Conservation (phyloP, 2,888 invertebrate species). For the Drosophila subquinaria region DNA sequence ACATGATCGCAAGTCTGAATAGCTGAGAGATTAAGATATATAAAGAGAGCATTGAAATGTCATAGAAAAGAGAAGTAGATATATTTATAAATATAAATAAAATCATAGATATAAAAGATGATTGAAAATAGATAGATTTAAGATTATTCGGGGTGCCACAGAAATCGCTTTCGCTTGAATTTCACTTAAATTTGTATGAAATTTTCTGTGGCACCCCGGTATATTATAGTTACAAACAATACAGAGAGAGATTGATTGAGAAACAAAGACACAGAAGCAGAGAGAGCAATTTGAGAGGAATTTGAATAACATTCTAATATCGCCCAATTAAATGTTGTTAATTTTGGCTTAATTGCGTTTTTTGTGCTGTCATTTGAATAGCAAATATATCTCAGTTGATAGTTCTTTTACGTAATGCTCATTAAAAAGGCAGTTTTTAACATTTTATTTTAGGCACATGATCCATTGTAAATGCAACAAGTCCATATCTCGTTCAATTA, state of each 20-base stretch:
- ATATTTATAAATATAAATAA: too few relatives aligned
- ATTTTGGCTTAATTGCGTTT: slow-evolving; percentile 23
- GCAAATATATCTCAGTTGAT: slow-evolving; percentile 12
- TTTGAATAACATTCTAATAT: slow-evolving; percentile 6
- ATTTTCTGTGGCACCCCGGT: too few relatives aligned
- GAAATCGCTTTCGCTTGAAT: too few relatives aligned
- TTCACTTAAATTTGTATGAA: too few relatives aligned
- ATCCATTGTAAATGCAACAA: background rate
- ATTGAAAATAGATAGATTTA: too few relatives aligned
- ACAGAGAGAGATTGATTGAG: background rate
- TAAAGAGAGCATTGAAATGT: too few relatives aligned
- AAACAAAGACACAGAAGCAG: background rate
- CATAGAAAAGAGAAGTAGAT: too few relatives aligned
- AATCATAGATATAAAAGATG: too few relatives aligned
- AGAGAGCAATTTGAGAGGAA: background rate
- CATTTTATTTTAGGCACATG: background rate
- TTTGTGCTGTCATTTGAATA: slow-evolving; percentile 24
- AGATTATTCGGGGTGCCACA: too few relatives aligned
- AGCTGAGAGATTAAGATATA: background rate
- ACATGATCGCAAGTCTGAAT: slow-evolving; percentile 35
- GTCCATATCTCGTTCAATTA: background rate
- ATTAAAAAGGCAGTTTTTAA: background rate
- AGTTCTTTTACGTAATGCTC: slow-evolving; percentile 5
- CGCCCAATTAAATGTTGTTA: slow-evolving; percentile 23
- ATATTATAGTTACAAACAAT: background rate